These are phyloP conservation scores for Drosophila meridionalis DNA, from an alignment of 2,888 invertebrate genomes.

Conservation along the genomic window DNA sequence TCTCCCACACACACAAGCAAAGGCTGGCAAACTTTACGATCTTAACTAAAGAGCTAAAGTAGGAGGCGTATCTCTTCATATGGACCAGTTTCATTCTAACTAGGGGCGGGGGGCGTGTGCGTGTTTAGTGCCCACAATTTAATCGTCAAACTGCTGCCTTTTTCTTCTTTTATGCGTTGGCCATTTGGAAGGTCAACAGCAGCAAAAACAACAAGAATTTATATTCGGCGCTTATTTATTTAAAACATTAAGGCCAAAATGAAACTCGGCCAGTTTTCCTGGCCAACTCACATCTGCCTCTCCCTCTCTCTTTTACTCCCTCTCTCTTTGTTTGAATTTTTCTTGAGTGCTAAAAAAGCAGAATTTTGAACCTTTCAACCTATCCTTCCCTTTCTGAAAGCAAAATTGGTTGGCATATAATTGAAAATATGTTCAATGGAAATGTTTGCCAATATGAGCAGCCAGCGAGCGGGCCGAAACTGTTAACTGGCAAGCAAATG, in stretches of 20 bases:
- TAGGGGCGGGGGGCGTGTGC: conserved; percentile 31
- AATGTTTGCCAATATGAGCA: conserved; percentile 52
- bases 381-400: conserved; percentile 27
- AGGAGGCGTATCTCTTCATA: conserved; percentile 17
- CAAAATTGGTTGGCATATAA: conserved; percentile 61
- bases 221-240: conserved; percentile 44
- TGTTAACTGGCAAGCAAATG: conserved; percentile 45
- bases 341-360: conserved; percentile 3
- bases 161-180: conserved; percentile 19
- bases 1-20: not conserved
- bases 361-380: conserved; percentile 21
- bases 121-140: conserved; percentile 54
- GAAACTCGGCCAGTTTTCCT: conserved; percentile 22
- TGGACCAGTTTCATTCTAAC: not conserved
- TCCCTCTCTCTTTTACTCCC: not conserved
- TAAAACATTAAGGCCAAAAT: conserved; percentile 40
- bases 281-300: not conserved
- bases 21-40: conserved; percentile 28
- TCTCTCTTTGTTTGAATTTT: too few species aligned
- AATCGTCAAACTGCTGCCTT: conserved; percentile 32
- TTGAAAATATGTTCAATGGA: conserved; percentile 68
- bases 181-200: conserved; percentile 22
- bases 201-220: conserved; percentile 14
- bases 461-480: conserved; percentile 4
- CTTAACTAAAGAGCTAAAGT: conserved; percentile 21